Conservation (phyloP, 2,113 vertebrate genomes). For the Ciconia stormi region DNA sequence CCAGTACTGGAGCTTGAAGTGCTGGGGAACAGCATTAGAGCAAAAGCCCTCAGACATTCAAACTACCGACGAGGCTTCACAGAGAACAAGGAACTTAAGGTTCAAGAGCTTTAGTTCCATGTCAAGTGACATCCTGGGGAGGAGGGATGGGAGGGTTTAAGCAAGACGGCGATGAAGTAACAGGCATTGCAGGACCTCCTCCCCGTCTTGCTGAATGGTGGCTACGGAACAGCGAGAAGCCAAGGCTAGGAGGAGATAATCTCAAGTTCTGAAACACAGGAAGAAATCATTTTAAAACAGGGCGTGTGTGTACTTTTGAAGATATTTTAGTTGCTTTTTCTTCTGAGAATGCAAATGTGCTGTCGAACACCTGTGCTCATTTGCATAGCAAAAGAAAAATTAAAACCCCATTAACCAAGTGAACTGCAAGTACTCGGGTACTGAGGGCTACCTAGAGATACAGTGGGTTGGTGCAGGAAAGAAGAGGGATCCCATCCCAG, state of each 20-base stretch:
- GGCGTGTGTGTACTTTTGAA: neutral
- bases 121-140: neutral
- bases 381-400: neutral
- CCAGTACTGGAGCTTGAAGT: constrained; percentile 15
- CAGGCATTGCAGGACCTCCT: neutral
- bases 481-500: neutral
- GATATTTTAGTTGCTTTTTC: neutral
- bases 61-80: neutral
- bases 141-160: neutral
- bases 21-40: constrained; percentile 6
- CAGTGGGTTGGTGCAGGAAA: rapidly evolving
- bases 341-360: neutral
- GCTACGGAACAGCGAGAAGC: neutral
- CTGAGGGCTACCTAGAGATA: neutral
- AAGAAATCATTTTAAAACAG: rapidly evolving
- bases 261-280: neutral
- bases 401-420: neutral
- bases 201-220: rapidly evolving
- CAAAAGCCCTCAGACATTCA: neutral
- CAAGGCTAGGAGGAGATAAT: neutral
- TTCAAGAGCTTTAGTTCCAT: neutral
- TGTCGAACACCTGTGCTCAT: neutral
- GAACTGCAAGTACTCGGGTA: neutral
- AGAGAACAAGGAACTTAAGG: neutral
- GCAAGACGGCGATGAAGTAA: neutral